Conservation (phyloP, 1,140 invertebrate genomes). For the Acromyrmex heyeri region DNA sequence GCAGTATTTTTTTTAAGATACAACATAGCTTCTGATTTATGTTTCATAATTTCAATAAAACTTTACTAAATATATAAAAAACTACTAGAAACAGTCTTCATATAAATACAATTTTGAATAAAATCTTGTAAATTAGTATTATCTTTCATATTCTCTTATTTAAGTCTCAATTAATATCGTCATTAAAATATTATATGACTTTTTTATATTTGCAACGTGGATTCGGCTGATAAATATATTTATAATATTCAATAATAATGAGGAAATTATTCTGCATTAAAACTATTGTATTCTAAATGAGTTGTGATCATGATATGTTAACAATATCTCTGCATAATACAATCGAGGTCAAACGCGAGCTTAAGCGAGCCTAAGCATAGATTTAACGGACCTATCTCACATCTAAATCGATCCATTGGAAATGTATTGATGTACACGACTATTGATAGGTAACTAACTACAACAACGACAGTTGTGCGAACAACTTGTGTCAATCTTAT, state of each 20-base stretch:
- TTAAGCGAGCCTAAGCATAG: not conserved
- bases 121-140: not conserved
- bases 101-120: too few relatives aligned
- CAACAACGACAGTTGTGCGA: not conserved
- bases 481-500: not conserved
- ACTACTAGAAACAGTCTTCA: too few relatives aligned
- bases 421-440: not conserved
- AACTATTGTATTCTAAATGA: not conserved
- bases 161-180: not conserved
- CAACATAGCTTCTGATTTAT: too few relatives aligned
- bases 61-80: too few relatives aligned
- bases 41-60: too few relatives aligned
- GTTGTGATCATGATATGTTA: not conserved
- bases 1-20: too few relatives aligned
- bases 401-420: slow-evolving; percentile 18
- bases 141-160: too few relatives aligned
- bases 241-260: not conserved
- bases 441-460: not conserved
- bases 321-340: not conserved
- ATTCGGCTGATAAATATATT: not conserved
- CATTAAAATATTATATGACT: not conserved
- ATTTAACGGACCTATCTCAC: not conserved
- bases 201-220: not conserved
- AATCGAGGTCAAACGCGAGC: not conserved
- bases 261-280: not conserved